phyloP scores from a whole-genome alignment of 2,113 vertebrate genomes.

The Erinaceus europaeus region DNA sequence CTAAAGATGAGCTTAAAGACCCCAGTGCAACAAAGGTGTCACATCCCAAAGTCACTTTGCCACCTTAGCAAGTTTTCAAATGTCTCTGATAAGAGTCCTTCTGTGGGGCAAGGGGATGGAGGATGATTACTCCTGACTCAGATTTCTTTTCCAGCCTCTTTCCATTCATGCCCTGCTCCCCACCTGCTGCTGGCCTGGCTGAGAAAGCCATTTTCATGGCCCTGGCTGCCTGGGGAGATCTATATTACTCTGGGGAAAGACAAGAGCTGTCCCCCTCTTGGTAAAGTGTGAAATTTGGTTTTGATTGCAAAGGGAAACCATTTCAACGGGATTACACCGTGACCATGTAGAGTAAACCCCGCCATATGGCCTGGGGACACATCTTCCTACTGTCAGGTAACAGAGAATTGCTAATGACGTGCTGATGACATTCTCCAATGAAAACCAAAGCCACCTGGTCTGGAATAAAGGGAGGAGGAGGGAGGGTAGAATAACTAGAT shows the following conservation, averaged over 20 bases:
- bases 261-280: constrained; percentile 78
- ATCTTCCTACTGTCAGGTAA: constrained; percentile 80
- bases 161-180: constrained; percentile 49
- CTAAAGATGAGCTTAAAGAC: neutral
- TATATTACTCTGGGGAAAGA: constrained; percentile 75
- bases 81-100: neutral
- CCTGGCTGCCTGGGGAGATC: constrained; percentile 68
- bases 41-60: neutral
- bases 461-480: constrained; percentile 74
- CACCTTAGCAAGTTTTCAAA: neutral
- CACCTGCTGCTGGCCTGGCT: constrained; percentile 63
- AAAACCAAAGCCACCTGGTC: constrained; percentile 78
- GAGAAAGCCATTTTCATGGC: constrained; percentile 76
- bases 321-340: constrained; percentile 81
- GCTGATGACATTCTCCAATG: constrained; percentile 78
- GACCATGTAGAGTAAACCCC: constrained; percentile 81
- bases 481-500: constrained; percentile 64
- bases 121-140: constrained; percentile 8
- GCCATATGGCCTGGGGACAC: constrained; percentile 81
- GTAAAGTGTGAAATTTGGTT: constrained; percentile 86
- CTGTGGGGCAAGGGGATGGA: neutral
- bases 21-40: neutral
- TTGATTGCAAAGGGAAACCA: constrained; percentile 83
- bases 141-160: constrained; percentile 41
- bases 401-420: constrained; percentile 80